Evolutionary conservation across 2,888 invertebrate species (phyloP), one percentile per base, ranked within the genome.

Genomic region (Synanthedon andrenaeformis): DNA sequence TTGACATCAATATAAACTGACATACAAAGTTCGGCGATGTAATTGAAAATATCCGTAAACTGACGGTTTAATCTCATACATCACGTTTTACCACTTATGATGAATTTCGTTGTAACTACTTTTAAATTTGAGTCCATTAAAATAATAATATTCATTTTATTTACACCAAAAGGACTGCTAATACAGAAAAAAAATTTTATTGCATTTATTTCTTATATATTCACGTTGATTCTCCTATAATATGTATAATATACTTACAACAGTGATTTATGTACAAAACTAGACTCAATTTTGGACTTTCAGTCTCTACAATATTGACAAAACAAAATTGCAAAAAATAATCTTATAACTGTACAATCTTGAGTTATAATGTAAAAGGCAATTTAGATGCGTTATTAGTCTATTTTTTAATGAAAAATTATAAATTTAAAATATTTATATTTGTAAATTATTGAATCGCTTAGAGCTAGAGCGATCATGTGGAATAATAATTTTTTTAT

Each of bases 241-340:
- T 81, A 77, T 42, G n/a, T 28, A n/a, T 41, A 42, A 50, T 81
- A 77, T 83, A 82, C 74, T 85, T 86, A 84, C 82, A 86, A 85
- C 82, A 79, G 82, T 79, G 82, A 82, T 60, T 56, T 72, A 71
- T 87, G 76, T 87, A 87, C 86, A 87, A 85, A 84, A 85, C 80
- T 84, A 86, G 83, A 85, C 83, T 86, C 84, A 81, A 84, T 82
- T 83, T 81, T 82, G 83, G 85, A 86, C 85, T 86, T 85, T 85
- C 85, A 86, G 85, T 86, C 86, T 86, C 84, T 84, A 85, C 76
- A 77, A 75, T 82, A 74, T 77, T 69, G 72, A 67, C 74, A 74
- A 67, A 71, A 45, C 10, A 12, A 13, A 14, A 13, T 13, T 45
- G 14, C 14, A 76, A 74, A 74, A 71, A 76, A 76, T 69, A 62